Evolutionary conservation across 2,113 vertebrate genomes (phyloP).

Genomic region (Origma solitaria): DNA sequence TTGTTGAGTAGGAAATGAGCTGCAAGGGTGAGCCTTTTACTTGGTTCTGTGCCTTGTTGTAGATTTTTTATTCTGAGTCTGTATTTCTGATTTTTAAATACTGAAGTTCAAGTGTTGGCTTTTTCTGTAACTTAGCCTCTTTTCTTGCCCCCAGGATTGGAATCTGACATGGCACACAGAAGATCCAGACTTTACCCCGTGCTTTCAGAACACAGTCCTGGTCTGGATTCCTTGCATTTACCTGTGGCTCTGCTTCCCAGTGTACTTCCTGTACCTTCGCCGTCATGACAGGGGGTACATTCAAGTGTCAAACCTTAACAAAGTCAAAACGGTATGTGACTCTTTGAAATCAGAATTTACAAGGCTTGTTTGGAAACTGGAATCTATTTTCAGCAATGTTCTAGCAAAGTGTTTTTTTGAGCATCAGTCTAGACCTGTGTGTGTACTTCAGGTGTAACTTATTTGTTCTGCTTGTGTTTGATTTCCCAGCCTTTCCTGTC

Average conservation of each 20-base stretch:
- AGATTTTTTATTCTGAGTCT: not conserved
- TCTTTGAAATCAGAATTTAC: accelerated
- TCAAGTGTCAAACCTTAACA: conserved; percentile 90
- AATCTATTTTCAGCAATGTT: not conserved
- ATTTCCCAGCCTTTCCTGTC: not conserved
- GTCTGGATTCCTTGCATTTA: conserved; percentile 88
- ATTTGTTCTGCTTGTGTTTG: not conserved
- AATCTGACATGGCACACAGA: conserved; percentile 85
- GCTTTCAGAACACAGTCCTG: conserved; percentile 93
- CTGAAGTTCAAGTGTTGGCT: not conserved
- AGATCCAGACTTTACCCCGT: conserved; percentile 87
- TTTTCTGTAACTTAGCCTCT: not conserved
- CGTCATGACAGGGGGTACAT: conserved; percentile 85
- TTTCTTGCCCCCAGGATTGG: conserved; percentile 79
- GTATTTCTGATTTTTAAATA: not conserved
- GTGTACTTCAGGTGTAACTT: not conserved
- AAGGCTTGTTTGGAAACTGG: not conserved
- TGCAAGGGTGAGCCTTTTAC: not conserved
- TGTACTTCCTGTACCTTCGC: conserved; percentile 84
- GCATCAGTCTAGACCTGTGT: not conserved
- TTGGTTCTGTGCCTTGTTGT: not conserved
- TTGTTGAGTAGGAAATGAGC: not conserved
- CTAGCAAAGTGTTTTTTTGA: not conserved
- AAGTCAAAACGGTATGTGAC: conserved; percentile 86
- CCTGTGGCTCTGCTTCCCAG: conserved; percentile 85